These are phyloP conservation scores for Frieseomelitta varia DNA, from an alignment of 1,140 invertebrate genomes.

Conservation along the genomic window DNA sequence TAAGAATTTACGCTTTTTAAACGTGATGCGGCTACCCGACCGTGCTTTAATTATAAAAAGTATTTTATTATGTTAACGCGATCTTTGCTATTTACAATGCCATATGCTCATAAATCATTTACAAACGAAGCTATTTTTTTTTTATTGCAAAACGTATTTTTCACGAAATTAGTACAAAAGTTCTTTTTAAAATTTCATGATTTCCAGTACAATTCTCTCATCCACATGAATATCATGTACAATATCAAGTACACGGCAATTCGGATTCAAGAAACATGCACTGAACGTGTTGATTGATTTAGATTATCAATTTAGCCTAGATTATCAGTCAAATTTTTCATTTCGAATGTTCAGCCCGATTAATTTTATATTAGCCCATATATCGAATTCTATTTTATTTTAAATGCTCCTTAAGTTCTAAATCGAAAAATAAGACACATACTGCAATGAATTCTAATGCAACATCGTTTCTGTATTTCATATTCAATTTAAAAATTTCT, in stretches of 20 bases:
- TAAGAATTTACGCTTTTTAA: background rate
- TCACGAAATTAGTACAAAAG: background rate
- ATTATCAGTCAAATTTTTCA: background rate
- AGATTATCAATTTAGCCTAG: background rate
- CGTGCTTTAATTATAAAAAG: conserved; percentile 12
- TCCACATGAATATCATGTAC: background rate
- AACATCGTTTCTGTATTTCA: too few relatives aligned
- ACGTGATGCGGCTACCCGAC: conserved; percentile 6
- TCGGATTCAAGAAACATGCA: background rate
- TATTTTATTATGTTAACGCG: background rate
- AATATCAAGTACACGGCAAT: background rate
- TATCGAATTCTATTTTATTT: background rate
- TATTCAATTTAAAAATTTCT: too few relatives aligned
- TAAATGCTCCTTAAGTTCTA: background rate
- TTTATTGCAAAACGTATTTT: background rate
- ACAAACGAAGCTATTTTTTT: background rate
- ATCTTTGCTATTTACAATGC: background rate
- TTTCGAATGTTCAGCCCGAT: background rate
- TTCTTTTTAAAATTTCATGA: background rate
- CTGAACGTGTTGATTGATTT: background rate
- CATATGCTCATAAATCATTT: background rate
- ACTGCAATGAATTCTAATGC: too few relatives aligned
- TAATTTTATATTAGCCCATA: background rate
- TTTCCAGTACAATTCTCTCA: background rate
- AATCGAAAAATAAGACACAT: background rate